A percentile compares a stretch with the other conserved stretches of the same genome.
Evolutionary conservation across 2,888 invertebrate species (phyloP).

Genomic region (Lottia gigantea): DNA sequence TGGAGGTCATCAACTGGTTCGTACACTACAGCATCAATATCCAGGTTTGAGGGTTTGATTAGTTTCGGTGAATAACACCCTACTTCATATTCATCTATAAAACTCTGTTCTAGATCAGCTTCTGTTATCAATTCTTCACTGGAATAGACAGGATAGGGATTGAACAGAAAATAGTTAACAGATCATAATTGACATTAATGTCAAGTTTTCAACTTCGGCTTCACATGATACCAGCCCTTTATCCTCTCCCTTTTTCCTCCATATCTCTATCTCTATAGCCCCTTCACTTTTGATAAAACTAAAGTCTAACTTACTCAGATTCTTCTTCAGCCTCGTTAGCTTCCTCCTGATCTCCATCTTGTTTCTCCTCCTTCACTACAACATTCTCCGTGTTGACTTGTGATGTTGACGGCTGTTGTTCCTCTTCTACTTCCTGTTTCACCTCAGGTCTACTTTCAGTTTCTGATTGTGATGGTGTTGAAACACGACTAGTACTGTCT

Average conservation of each 20-base stretch:
- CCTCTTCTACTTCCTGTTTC: not conserved
- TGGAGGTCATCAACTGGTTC: slow-evolving; percentile 82
- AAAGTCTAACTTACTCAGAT: not conserved
- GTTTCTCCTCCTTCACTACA: slow-evolving; percentile 57
- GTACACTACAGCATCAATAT: slow-evolving; percentile 81
- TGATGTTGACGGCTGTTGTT: slow-evolving; percentile 2
- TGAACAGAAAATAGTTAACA: slow-evolving; percentile 26
- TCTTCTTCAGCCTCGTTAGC: not conserved
- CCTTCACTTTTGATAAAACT: too few species aligned
- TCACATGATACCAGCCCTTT: too few species aligned
- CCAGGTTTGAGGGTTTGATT: slow-evolving; percentile 75
- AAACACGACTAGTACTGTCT: slow-evolving; percentile 16
- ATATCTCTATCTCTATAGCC: too few species aligned
- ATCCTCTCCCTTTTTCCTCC: too few species aligned
- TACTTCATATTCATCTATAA: slow-evolving; percentile 79
- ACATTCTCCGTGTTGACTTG: slow-evolving; percentile 43
- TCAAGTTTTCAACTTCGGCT: not conserved
- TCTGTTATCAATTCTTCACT: slow-evolving; percentile 68
- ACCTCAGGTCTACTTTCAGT: not conserved
- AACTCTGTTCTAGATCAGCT: slow-evolving; percentile 70
- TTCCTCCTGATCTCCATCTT: slow-evolving; percentile 35
- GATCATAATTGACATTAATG: slow-evolving; percentile 12
- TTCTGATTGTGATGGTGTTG: not conserved
- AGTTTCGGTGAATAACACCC: slow-evolving; percentile 88
- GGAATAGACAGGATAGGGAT: not conserved